These are phyloP conservation scores for Venustaconcha ellipsiformis DNA, from an alignment of 1,140 invertebrate species.

Conservation along the genomic window DNA sequence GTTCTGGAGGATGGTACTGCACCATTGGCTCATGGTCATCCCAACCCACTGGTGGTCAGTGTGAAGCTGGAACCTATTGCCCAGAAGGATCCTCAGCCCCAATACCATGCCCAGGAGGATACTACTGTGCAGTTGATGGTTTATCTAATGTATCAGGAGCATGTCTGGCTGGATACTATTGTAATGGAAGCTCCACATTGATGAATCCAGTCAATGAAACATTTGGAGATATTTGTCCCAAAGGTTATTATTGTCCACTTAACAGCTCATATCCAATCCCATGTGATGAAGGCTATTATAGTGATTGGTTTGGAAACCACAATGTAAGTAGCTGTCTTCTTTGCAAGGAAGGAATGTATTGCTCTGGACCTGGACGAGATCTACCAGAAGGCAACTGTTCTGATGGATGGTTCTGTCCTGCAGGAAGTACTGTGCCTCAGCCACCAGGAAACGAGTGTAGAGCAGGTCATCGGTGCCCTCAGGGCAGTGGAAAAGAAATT, in stretches of 20 bases:
- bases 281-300: conserved; percentile 56
- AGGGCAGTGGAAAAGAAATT: conserved; percentile 55
- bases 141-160: conserved; percentile 49
- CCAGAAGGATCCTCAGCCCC: conserved; percentile 53
- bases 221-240: conserved; percentile 63
- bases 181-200: conserved; percentile 53
- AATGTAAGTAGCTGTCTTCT: conserved; percentile 60
- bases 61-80: conserved; percentile 61
- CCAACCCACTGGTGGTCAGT: conserved; percentile 59
- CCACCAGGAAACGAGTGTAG: conserved; percentile 62
- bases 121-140: conserved; percentile 60
- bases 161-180: conserved; percentile 62
- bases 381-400: conserved; percentile 59
- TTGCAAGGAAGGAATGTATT: conserved; percentile 65
- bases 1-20: conserved; percentile 63
- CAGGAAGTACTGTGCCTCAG: conserved; percentile 59
- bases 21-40: conserved; percentile 57
- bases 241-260: conserved; percentile 63
- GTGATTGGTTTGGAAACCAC: conserved; percentile 51
- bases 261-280: conserved; percentile 51
- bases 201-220: conserved; percentile 60
- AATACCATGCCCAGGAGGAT: conserved; percentile 55
- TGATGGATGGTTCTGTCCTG: conserved; percentile 64
- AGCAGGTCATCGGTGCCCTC: conserved; percentile 61
- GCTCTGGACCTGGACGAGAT: conserved; percentile 52